Percentiles rank a stretch among this genome's conserved stretches.
Conservation (phyloP, 2,888 invertebrate genomes). For the Xylophagus ater region DNA sequence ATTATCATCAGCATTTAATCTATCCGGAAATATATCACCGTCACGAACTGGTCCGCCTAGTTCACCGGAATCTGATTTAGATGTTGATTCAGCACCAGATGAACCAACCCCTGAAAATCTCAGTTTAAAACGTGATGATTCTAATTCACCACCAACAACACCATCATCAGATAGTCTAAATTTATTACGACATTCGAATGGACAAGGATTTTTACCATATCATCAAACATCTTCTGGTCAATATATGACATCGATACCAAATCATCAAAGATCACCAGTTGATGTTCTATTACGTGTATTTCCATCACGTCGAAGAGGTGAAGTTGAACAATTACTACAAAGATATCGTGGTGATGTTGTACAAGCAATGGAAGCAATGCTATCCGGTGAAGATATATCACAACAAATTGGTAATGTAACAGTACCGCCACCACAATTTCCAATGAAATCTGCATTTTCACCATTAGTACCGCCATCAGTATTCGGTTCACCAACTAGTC, state of each 20-base stretch:
- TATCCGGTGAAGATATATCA: conserved; percentile 47
- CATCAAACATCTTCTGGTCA: conserved; percentile 37
- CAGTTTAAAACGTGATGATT: conserved; percentile 57
- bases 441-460: conserved; percentile 60
- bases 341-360: conserved; percentile 81
- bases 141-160: conserved; percentile 37
- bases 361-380: conserved; percentile 85
- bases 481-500: conserved; percentile 36
- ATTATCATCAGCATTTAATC: conserved; percentile 23
- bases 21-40: conserved; percentile 34
- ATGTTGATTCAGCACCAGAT: conserved; percentile 40
- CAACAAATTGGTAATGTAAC: conserved; percentile 26
- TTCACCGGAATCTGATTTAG: conserved; percentile 39
- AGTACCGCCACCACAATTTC: conserved; percentile 35
- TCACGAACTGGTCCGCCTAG: conserved; percentile 38
- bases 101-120: conserved; percentile 67
- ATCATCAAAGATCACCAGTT: conserved; percentile 65
- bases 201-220: conserved; percentile 41
- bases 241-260: conserved; percentile 30
- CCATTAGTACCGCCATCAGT: conserved; percentile 49
- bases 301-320: conserved; percentile 72
- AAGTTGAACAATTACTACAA: conserved; percentile 75
- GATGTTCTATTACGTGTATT: conserved; percentile 84
- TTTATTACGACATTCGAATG: conserved; percentile 28
- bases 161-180: conserved; percentile 33